phyloP scores from a whole-genome alignment of 1,140 invertebrate genomes.

The Drosophila pseudoobscura region DNA sequence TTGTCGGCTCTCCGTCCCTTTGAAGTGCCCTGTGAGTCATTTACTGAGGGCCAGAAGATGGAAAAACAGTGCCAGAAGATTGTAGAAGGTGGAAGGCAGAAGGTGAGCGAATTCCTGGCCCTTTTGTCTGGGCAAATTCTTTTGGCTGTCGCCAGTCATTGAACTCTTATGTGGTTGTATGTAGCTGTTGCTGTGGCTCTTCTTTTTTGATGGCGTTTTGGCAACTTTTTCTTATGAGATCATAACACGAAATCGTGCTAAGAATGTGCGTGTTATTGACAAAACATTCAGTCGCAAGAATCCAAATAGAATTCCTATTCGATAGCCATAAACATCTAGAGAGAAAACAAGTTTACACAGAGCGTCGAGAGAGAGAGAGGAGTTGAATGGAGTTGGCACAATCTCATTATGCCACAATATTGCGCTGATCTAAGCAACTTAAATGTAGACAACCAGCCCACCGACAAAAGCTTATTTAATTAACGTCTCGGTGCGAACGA shows the following conservation, averaged over 20 bases:
- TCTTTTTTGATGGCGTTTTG: slow-evolving; percentile 28
- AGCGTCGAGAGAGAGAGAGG: slow-evolving; percentile 20
- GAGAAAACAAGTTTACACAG: slow-evolving; percentile 64
- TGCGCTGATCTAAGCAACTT: slow-evolving; percentile 61
- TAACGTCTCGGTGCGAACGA: slow-evolving; percentile 58
- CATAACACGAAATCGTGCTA: slow-evolving; percentile 57
- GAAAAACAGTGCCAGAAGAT: no score
- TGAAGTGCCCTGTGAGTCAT: slow-evolving; percentile 33
- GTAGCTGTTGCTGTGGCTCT: slow-evolving; percentile 14
- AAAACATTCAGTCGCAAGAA: slow-evolving; percentile 55
- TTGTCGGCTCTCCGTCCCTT: slow-evolving; percentile 3
- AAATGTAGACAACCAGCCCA: slow-evolving; percentile 45
- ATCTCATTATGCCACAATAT: slow-evolving; percentile 20
- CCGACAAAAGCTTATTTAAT: slow-evolving; percentile 68
- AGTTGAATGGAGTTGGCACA: slow-evolving; percentile 19
- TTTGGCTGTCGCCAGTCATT: slow-evolving; percentile 48
- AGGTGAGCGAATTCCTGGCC: slow-evolving; percentile 42
- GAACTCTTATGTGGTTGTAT: slow-evolving; percentile 48
- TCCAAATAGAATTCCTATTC: slow-evolving; percentile 17
- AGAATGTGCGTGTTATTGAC: slow-evolving; percentile 58
- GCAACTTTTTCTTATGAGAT: slow-evolving; percentile 77
- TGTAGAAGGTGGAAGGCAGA: no score
- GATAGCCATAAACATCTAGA: slow-evolving; percentile 39
- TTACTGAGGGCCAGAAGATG: no score
- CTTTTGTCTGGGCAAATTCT: slow-evolving; percentile 38